Conservation (phyloP, 2,888 invertebrate genomes). For the Caenorhabditis uteleia region DNA sequence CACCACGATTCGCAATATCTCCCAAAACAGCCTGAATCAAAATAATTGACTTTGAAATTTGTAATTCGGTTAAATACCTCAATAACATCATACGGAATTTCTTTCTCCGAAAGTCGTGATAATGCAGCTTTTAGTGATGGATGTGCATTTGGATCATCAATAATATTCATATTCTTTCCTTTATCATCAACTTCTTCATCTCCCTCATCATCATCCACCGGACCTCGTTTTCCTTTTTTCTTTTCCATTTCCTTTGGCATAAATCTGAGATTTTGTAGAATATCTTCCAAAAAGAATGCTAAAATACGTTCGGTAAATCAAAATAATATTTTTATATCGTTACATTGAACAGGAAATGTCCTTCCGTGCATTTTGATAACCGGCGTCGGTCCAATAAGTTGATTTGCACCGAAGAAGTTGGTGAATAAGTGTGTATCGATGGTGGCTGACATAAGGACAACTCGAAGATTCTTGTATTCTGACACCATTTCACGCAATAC, state of each 20-base stretch:
- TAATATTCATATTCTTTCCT: conserved; percentile 77
- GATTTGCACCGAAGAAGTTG: conserved; percentile 87
- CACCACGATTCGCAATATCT: conserved; percentile 72
- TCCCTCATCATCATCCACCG: conserved; percentile 74
- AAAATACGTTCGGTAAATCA: conserved; percentile 6
- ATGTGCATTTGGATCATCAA: conserved; percentile 70
- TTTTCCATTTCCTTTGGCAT: conserved; percentile 79
- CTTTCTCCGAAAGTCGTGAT: conserved; percentile 87
- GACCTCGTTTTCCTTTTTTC: conserved; percentile 72
- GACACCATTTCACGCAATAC: conserved; percentile 92
- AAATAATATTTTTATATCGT: conserved; percentile 5
- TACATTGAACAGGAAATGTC: conserved; percentile 57
- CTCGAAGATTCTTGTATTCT: conserved; percentile 85
- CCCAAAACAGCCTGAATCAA: conserved; percentile 76
- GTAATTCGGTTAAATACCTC: no score
- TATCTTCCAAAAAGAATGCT: conserved; percentile 92
- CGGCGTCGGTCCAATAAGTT: conserved; percentile 86
- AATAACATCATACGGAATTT: conserved; percentile 89
- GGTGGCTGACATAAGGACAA: conserved; percentile 97
- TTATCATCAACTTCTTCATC: conserved; percentile 73
- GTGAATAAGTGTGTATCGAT: conserved; percentile 92
- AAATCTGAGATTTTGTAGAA: conserved; percentile 85
- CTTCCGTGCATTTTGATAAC: conserved; percentile 82
- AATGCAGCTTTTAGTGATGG: conserved; percentile 55
- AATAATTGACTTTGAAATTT: conserved; percentile 5